Evolutionary conservation across 1,140 invertebrate species (phyloP).

Genomic region (Drosophila leontia): DNA sequence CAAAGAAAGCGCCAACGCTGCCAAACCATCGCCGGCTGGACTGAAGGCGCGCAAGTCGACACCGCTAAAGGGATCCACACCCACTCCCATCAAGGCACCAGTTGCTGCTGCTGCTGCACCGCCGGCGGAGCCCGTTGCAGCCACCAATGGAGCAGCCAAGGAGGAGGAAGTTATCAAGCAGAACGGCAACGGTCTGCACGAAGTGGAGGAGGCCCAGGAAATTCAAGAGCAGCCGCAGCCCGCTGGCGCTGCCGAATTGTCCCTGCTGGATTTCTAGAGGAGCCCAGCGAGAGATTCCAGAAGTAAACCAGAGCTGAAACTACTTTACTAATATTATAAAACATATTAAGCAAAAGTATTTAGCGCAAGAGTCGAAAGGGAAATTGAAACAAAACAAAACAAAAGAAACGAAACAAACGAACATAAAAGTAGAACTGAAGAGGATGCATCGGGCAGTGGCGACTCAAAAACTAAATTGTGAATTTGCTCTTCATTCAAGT

Average conservation of each 20-base stretch:
- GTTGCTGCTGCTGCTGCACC: slow-evolving; percentile 2
- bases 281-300: slow-evolving; percentile 5
- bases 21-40: slow-evolving; percentile 55
- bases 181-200: slow-evolving; percentile 56
- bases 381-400: slow-evolving; percentile 1
- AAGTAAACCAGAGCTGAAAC: slow-evolving; percentile 18
- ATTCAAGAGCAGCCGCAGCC: slow-evolving; percentile 19
- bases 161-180: slow-evolving; percentile 24
- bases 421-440: background rate
- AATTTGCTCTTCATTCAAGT: slow-evolving; percentile 25
- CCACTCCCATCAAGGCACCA: slow-evolving; percentile 21
- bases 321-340: slow-evolving; percentile 79
- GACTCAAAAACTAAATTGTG: slow-evolving; percentile 5
- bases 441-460: slow-evolving; percentile 1
- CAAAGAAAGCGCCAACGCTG: slow-evolving; percentile 55
- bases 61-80: slow-evolving; percentile 39
- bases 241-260: slow-evolving; percentile 33
- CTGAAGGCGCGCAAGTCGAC: slow-evolving; percentile 40
- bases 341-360: slow-evolving; percentile 73
- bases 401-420: slow-evolving; percentile 4
- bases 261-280: slow-evolving; percentile 65
- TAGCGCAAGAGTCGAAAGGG: slow-evolving; percentile 6
- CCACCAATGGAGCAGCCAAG: slow-evolving; percentile 47
- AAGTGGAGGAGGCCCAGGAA: slow-evolving; percentile 35
- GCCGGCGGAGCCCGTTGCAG: slow-evolving; percentile 2